These are phyloP conservation scores for Drosophila tropicalis DNA, from an alignment of 1,140 invertebrate genomes.

Conservation along the genomic window DNA sequence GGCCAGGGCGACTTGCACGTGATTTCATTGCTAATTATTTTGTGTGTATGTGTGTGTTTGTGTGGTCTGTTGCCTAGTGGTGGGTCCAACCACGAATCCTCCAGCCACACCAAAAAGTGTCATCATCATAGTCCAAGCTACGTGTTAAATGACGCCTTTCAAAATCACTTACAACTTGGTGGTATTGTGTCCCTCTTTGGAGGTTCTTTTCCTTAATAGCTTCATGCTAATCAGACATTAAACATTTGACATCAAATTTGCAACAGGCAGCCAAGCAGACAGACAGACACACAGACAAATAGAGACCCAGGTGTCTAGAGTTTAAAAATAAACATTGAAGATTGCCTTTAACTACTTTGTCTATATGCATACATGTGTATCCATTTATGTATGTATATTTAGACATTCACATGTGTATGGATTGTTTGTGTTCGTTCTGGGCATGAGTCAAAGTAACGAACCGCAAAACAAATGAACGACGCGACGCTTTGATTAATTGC, in stretches of 20 bases:
- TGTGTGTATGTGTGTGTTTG: slow-evolving; percentile 37
- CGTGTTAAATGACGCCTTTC: slow-evolving; percentile 33
- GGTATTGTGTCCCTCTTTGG: background rate
- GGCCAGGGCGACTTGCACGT: slow-evolving; percentile 60
- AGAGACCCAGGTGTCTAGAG: background rate
- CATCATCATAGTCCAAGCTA: slow-evolving; percentile 44
- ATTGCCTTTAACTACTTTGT: slow-evolving; percentile 19
- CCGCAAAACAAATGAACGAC: slow-evolving; percentile 46
- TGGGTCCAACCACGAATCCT: slow-evolving; percentile 9
- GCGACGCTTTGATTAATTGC: slow-evolving; percentile 54
- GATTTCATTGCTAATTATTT: slow-evolving; percentile 71
- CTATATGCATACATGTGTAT: background rate
- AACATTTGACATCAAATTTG: slow-evolving; percentile 26
- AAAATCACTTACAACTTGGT: slow-evolving; percentile 47
- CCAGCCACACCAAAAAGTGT: slow-evolving; percentile 37
- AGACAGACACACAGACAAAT: background rate
- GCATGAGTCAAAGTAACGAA: slow-evolving; percentile 35
- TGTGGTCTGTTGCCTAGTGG: background rate
- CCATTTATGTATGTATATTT: background rate
- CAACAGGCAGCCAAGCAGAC: background rate
- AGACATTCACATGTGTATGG: too few species aligned
- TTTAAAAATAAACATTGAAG: slow-evolving; percentile 28
- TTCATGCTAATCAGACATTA: slow-evolving; percentile 50
- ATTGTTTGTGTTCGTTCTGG: slow-evolving; percentile 3
- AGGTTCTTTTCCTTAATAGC: slow-evolving; percentile 44